Evolutionary conservation across 2,888 invertebrate genomes (phyloP).

Genomic region (Agonopterix heracliana): DNA sequence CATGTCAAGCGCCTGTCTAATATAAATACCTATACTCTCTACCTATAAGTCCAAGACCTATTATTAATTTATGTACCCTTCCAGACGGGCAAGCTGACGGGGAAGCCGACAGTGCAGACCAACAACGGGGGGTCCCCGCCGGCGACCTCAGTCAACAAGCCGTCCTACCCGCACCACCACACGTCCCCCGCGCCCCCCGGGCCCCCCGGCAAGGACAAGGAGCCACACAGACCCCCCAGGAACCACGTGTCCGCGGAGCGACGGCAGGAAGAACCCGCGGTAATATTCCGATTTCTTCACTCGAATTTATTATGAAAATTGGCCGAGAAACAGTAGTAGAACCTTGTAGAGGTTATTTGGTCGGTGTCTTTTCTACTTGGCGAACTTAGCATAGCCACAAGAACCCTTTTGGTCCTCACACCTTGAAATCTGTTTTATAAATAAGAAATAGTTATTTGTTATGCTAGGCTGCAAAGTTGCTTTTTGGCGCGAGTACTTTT

Average conservation of each 20-base stretch:
- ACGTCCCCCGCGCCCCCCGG: constrained; percentile 12
- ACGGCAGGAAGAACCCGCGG: constrained; percentile 23
- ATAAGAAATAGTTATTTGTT: no score
- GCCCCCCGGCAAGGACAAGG: constrained; percentile 31
- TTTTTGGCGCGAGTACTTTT: no score
- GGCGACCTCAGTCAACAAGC: constrained; percentile 6
- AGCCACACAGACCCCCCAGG: constrained; percentile 31
- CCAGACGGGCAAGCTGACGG: constrained; percentile 78
- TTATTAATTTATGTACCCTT: background rate
- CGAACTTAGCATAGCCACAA: no score
- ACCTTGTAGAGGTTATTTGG: no score
- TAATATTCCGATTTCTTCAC: background rate
- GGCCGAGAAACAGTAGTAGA: background rate
- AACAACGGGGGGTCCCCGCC: constrained; percentile 37
- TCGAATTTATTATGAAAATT: background rate
- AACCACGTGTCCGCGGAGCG: constrained; percentile 36
- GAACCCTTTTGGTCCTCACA: no score
- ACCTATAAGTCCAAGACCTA: no score
- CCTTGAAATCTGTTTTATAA: no score
- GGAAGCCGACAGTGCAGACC: constrained; percentile 46
- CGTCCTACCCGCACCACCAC: constrained; percentile 8
- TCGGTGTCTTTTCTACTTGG: no score
- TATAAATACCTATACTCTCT: no score
- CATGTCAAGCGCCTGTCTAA: no score
- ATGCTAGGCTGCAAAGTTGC: no score